phyloP scores from a whole-genome alignment of 2,113 vertebrate species.

The Ictalurus punctatus region DNA sequence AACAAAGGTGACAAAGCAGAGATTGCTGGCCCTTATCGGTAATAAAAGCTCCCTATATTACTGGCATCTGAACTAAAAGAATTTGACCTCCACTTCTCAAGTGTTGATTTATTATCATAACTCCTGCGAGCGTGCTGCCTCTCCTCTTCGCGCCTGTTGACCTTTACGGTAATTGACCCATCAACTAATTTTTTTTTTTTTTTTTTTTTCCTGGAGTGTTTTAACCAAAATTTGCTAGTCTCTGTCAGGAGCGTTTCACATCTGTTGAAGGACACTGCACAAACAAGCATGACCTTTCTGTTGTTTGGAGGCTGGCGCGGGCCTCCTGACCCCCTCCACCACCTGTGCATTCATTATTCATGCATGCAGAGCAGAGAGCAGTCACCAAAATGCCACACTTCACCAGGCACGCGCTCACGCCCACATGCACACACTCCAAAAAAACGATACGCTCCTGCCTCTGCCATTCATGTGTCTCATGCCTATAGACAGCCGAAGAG shows the following conservation, averaged over 20 bases:
- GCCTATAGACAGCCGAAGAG: constrained; percentile 34
- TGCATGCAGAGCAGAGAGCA: constrained; percentile 71
- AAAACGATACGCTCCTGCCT: constrained; percentile 36
- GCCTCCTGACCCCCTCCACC: constrained; percentile 69
- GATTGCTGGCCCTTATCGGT: constrained; percentile 50
- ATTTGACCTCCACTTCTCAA: constrained; percentile 64
- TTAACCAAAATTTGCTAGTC: constrained; percentile 73
- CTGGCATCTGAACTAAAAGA: constrained; percentile 62
- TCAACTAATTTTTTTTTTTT: constrained; percentile 72
- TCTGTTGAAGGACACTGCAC: constrained; percentile 78
- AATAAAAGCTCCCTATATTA: constrained; percentile 60
- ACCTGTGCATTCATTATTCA: constrained; percentile 81
- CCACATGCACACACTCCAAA: constrained; percentile 19
- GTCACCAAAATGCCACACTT: constrained; percentile 79
- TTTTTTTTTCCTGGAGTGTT: constrained; percentile 67
- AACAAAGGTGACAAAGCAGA: constrained; percentile 47
- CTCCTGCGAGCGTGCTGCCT: constrained; percentile 48
- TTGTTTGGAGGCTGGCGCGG: constrained; percentile 62
- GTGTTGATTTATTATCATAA: constrained; percentile 66
- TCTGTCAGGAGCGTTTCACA: constrained; percentile 78
- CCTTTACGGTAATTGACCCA: constrained; percentile 82
- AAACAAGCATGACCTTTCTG: constrained; percentile 79
- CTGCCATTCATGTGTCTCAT: constrained; percentile 39
- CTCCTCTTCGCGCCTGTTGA: constrained; percentile 62
- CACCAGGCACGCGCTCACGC: constrained; percentile 63